Conservation (phyloP, 2,888 invertebrate species). For the Pammene aurita region DNA sequence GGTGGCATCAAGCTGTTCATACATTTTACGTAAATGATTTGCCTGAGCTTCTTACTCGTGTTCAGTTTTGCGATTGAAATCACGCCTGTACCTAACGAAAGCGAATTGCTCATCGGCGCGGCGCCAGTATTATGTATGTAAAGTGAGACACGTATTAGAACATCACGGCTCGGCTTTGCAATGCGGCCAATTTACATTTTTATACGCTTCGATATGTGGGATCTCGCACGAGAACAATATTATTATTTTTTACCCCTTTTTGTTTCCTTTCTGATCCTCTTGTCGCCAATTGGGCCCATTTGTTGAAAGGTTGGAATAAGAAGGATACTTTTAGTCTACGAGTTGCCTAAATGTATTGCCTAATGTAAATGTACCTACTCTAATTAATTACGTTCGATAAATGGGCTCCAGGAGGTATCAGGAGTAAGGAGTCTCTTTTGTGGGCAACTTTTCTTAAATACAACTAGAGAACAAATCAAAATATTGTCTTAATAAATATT, state of each 20-base stretch:
- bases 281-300: no score
- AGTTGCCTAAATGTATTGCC: no score
- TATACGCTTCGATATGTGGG: slow-evolving; percentile 39
- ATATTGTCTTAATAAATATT: no score
- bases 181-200: slow-evolving; percentile 64
- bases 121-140: slow-evolving; percentile 48
- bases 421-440: no score
- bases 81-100: slow-evolving; percentile 24
- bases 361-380: no score
- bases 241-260: background rate
- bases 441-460: no score
- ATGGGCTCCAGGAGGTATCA: no score
- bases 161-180: slow-evolving; percentile 47
- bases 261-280: background rate
- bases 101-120: slow-evolving; percentile 60
- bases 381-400: no score
- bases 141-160: slow-evolving; percentile 60
- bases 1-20: no score
- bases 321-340: no score
- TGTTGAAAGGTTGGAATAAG: no score
- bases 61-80: background rate
- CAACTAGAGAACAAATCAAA: no score
- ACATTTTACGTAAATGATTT: background rate
- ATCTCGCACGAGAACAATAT: background rate
- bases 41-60: background rate